These are phyloP conservation scores for Acanthosepion pharaonis DNA, from an alignment of 2,888 invertebrate genomes.

Conservation along the genomic window DNA sequence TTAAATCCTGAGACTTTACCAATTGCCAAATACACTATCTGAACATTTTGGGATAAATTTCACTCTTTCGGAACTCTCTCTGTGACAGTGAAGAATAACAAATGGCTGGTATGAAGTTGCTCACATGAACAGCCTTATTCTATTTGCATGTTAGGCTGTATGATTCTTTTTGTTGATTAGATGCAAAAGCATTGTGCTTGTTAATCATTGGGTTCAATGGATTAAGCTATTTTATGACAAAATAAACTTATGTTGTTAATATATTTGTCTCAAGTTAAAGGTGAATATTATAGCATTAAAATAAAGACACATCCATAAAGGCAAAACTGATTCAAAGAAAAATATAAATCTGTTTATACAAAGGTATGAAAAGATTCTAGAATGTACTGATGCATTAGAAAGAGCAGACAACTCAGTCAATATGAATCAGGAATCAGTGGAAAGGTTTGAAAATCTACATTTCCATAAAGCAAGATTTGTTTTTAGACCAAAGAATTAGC, in stretches of 20 bases:
- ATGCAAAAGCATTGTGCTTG: no score
- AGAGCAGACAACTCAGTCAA: neutral
- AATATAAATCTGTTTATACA: neutral
- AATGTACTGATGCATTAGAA: neutral
- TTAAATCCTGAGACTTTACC: no score
- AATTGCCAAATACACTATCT: no score
- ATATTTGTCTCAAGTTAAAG: neutral
- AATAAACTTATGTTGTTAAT: neutral
- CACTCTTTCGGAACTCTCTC: no score
- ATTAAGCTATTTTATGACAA: neutral
- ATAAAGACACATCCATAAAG: neutral
- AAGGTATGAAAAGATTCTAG: neutral
- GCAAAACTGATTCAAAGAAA: neutral
- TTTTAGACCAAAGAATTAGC: neutral
- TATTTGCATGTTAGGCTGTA: no score
- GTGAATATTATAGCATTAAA: neutral
- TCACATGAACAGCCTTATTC: no score
- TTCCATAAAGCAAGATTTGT: neutral
- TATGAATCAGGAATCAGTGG: neutral
- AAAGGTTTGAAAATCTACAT: no score
- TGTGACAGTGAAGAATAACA: no score
- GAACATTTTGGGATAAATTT: no score
- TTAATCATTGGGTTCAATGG: no score
- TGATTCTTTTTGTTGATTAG: no score
- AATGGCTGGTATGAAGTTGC: no score